Percentiles rank a stretch among this genome's conserved stretches.
Conservation (phyloP, 1,140 invertebrate species). For the Drosophila funebris region DNA sequence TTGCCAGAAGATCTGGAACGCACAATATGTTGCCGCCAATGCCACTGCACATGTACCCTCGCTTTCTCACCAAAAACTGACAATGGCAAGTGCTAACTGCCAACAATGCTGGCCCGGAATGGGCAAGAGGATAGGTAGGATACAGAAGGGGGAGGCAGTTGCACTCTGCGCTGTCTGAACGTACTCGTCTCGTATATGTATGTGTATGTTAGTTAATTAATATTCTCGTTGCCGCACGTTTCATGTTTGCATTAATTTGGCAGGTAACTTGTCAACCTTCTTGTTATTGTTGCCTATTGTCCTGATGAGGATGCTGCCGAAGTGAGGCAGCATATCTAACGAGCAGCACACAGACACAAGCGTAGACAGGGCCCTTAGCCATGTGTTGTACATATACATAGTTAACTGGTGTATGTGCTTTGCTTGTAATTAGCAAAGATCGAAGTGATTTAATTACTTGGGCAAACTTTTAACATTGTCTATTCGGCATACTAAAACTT, state of each 20-base stretch:
- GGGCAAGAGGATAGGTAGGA: background rate
- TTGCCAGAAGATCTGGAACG: constrained; percentile 14
- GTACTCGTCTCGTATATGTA: constrained; percentile 13
- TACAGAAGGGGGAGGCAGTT: background rate
- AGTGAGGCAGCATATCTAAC: constrained; percentile 67
- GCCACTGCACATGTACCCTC: constrained; percentile 3
- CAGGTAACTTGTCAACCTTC: constrained; percentile 80
- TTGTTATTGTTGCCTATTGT: constrained; percentile 56
- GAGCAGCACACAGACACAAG: constrained; percentile 44
- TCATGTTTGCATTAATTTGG: constrained; percentile 82
- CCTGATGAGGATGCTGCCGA: constrained; percentile 52
- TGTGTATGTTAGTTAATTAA: constrained; percentile 76
- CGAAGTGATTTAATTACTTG: constrained; percentile 82
- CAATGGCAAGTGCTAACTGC: constrained; percentile 69
- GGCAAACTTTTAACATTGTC: constrained; percentile 80
- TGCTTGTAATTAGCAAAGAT: constrained; percentile 79
- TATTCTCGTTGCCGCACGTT: constrained; percentile 78
- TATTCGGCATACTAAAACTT: constrained; percentile 74
- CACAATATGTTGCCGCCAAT: constrained; percentile 26
- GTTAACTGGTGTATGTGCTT: constrained; percentile 59
- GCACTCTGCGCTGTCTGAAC: background rate
- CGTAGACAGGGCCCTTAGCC: constrained; percentile 1
- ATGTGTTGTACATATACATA: constrained; percentile 30
- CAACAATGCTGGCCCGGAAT: constrained; percentile 39
- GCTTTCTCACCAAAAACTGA: constrained; percentile 31